Percentiles rank a stretch among this genome's conserved stretches.
Conservation (phyloP, 2,113 vertebrate species). For the Ammodytes dubius region DNA sequence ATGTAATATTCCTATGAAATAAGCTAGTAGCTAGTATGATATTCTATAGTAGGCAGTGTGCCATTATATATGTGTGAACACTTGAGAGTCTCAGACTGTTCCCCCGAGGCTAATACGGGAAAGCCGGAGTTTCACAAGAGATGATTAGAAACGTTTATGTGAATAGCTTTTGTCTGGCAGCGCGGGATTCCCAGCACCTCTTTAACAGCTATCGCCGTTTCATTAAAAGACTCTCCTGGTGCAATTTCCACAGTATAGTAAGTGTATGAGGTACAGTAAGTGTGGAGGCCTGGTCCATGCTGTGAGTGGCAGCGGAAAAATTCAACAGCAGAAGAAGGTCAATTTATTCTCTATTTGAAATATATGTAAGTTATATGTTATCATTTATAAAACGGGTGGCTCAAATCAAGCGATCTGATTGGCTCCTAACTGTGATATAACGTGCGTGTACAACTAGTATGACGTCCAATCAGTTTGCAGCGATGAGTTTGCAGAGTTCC, state of each 20-base stretch:
- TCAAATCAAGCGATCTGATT: too few relatives aligned
- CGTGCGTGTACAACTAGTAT: too few relatives aligned
- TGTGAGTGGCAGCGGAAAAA: slow-evolving; percentile 16
- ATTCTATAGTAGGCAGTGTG: background rate
- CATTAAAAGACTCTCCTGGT: slow-evolving; percentile 53
- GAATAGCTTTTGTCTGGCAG: slow-evolving; percentile 9
- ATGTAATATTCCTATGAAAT: too few relatives aligned
- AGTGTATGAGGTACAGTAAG: too few relatives aligned
- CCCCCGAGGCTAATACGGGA: slow-evolving; percentile 7
- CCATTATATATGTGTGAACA: slow-evolving; percentile 16
- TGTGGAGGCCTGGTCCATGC: slow-evolving; percentile 38
- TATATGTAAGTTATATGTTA: too few relatives aligned
- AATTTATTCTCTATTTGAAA: too few relatives aligned
- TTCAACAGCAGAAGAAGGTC: background rate
- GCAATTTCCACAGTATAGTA: slow-evolving; percentile 57
- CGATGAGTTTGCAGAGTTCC: too few relatives aligned
- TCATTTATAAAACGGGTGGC: too few relatives aligned
- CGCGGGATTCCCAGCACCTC: slow-evolving; percentile 49
- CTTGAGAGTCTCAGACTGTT: background rate
- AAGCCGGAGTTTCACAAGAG: slow-evolving; percentile 29
- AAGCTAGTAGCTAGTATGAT: background rate
- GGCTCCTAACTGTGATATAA: too few relatives aligned
- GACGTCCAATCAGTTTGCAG: too few relatives aligned
- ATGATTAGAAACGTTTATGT: too few relatives aligned
- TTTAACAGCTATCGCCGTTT: slow-evolving; percentile 55